Base-by-base conservation (phyloP, 2,797 vertebrate genomes). In the Agapornis canus region DNA sequence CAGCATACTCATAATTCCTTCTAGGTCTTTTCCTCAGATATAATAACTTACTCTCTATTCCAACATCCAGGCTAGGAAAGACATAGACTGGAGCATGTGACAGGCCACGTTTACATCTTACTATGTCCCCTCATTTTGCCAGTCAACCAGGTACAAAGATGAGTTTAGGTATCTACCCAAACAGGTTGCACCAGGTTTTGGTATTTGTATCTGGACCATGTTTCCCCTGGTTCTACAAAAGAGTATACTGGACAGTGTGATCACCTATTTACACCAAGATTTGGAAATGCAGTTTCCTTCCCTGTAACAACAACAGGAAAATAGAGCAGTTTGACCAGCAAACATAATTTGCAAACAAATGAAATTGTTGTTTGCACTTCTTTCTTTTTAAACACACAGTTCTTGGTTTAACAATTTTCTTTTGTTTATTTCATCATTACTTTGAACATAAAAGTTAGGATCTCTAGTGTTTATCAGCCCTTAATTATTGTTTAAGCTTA, bases 81-180 rank as follows among this genome's bases (percentile, higher is more conserved):
- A 64, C 32, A 42, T 23, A 35, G 39, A 13, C 20, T 13, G 8
- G 45, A 35, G 40, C 32, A 19, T 47, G 32, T 69, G 47, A 48
- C 14, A 59, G 63, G 20, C 40, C 72, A 18, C 0, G 0, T 42
- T 59, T 31, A 42, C 14, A 43, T 48, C 25, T 4, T 4, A 2
- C 25, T n/a, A 6, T 10, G 13, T 47, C 10, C 35, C 11, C 81
- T 57, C 18, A 11, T 51, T 51, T 84, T 54, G 51, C 19, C 27
- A 26, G 56, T 29, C 35, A 87, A 43, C 4, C 25, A 42, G 35
- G 22, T 63, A 51, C 32, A 76, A 65, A 43, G 6, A 13, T 2
- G 1, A 43, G 32, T 70, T 49, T 52, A 65, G 17, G 10, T 52
- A 20, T 48, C 23, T 60, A 64, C 31, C 17, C 39, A 59, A 51